phyloP scores from a whole-genome alignment of 1,140 invertebrate species.

The Drosophila ficusphila region DNA sequence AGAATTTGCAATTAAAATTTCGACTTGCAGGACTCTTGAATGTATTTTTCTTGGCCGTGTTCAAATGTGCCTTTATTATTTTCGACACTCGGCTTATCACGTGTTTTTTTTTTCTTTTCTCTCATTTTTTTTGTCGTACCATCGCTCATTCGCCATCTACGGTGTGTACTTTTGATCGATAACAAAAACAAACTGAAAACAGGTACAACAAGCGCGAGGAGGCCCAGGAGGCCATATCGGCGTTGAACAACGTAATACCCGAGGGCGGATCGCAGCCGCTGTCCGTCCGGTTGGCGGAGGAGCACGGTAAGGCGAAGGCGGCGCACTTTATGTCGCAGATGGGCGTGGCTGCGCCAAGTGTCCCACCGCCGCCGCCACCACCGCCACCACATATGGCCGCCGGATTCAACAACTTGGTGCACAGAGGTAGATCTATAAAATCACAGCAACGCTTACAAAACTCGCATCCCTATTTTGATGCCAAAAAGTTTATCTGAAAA shows the following conservation, averaged over 20 bases:
- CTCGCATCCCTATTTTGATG: slow-evolving; percentile 82
- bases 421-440: slow-evolving; percentile 84
- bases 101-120: slow-evolving; percentile 6
- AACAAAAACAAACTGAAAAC: neutral
- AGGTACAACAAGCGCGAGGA: slow-evolving; percentile 89
- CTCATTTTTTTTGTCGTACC: slow-evolving; percentile 1
- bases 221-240: slow-evolving; percentile 94
- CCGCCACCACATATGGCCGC: slow-evolving; percentile 68
- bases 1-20: neutral
- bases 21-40: neutral
- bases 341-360: slow-evolving; percentile 62
- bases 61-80: neutral
- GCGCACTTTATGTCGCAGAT: slow-evolving; percentile 82
- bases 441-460: slow-evolving; percentile 83
- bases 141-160: slow-evolving; percentile 19
- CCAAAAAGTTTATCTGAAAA: slow-evolving; percentile 82
- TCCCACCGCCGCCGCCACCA: slow-evolving; percentile 64
- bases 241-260: slow-evolving; percentile 93
- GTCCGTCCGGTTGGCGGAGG: slow-evolving; percentile 93
- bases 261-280: slow-evolving; percentile 93
- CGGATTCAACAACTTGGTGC: slow-evolving; percentile 83
- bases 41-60: neutral
- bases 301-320: slow-evolving; percentile 95
- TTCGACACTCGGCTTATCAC: neutral
- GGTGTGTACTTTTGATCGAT: slow-evolving; percentile 14